Evolutionary conservation across 2,797 vertebrate species (phyloP), one percentile per base, ranked within the genome.

Genomic region (Lacerta viridis): DNA sequence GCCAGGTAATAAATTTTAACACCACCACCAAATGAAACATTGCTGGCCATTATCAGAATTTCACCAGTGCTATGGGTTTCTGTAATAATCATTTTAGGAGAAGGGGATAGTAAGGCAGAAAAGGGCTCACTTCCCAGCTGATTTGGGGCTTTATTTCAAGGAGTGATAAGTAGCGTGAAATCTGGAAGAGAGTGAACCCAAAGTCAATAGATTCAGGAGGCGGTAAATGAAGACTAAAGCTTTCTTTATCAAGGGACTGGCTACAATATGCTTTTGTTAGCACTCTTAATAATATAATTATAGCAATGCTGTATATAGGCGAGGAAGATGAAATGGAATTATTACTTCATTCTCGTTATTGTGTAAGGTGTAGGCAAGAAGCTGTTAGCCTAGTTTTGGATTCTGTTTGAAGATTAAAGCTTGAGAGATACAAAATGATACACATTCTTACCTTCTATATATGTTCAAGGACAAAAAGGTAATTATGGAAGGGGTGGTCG

Each of bases 321-420:
- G 64, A 66, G 75, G 74, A 80, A 91, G 29, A 27, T 93, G 71
- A 93, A 95, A 88, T 87, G 87, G 74, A 46, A 46, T 88, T 87
- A 86, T 69, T 81, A 83, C 55, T 59, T 84, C 88, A 68, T 82
- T 90, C 29, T 88, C 2, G 41, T 50, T 79, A 13, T 82, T 43
- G 2, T 59, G 84, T 88, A 46, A 90, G 46, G 83, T 50, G 85
- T 39, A 36, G 64, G 20, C 33, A 93, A 78, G 9, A 90, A 75
- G 0, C 80, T 90, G 72, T 75, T 85, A 87, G 80, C n/a, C 71
- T 85, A 61, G 87, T 94, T 89, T 90, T 91, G 69, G 0, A 85
- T 91, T 81, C 33, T 81, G n/a, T 86, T 94, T 86, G 87, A 95
- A 93, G 91, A 90, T 86, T 77, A 93, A 94, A 93, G 84, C 86